Conservation (phyloP, 2,113 vertebrate species). For the Paraplagusia blochii region DNA sequence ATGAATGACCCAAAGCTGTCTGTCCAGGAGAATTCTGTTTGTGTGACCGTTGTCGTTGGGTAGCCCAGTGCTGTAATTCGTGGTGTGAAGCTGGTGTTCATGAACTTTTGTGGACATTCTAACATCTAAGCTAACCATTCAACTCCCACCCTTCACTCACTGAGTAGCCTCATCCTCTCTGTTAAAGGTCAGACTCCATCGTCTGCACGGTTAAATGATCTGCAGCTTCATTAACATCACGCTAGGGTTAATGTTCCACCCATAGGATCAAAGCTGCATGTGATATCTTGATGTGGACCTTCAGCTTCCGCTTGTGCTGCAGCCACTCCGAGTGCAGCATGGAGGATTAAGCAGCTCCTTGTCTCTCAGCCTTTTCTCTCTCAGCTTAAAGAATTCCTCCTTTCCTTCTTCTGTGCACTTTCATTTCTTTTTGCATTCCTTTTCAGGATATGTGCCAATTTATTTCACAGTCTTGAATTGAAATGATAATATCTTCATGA, state of each 20-base stretch:
- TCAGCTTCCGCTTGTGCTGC: slow-evolving; percentile 52
- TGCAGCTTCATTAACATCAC: slow-evolving; percentile 22
- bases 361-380: slow-evolving; percentile 39
- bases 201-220: slow-evolving; percentile 7
- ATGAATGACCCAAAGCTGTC: no score
- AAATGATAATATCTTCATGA: slow-evolving; percentile 20
- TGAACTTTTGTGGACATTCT: background rate
- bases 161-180: background rate
- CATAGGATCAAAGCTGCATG: slow-evolving; percentile 37
- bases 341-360: slow-evolving; percentile 52
- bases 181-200: background rate
- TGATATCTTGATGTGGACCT: slow-evolving; percentile 56
- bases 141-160: background rate
- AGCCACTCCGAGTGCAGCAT: slow-evolving; percentile 32
- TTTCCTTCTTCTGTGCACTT: background rate
- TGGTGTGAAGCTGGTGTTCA: background rate
- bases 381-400: slow-evolving; percentile 12
- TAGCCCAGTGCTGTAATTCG: no score
- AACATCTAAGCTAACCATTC: background rate
- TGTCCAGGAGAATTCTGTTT: no score
- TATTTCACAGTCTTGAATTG: background rate
- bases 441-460: background rate
- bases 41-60: no score
- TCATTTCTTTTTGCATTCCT: background rate
- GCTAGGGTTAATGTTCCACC: slow-evolving; percentile 68